These are phyloP conservation scores for Progne subis DNA, from an alignment of 2,113 vertebrate species.

Conservation along the genomic window DNA sequence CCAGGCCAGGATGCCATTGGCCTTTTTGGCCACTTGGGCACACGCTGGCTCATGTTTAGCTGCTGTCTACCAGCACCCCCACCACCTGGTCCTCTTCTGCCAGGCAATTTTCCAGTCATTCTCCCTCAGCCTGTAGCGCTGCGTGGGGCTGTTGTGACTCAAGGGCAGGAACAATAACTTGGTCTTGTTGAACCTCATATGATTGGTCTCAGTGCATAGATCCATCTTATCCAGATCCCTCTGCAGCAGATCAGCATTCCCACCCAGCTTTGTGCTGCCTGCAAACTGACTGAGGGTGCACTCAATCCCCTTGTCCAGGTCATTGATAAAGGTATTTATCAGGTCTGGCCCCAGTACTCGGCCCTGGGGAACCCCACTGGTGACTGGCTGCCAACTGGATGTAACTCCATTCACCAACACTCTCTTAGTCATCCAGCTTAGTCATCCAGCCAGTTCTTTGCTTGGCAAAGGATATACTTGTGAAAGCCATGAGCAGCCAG, in stretches of 20 bases:
- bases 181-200: background rate
- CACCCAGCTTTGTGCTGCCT: background rate
- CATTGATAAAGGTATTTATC: background rate
- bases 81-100: background rate
- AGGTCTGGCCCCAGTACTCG: background rate
- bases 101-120: background rate
- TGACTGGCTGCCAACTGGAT: background rate
- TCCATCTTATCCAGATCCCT: background rate
- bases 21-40: background rate
- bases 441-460: background rate
- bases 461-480: background rate
- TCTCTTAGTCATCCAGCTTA: background rate
- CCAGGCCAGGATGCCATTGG: background rate
- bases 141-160: background rate
- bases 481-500: background rate
- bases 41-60: fast-evolving
- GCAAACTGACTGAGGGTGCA: background rate
- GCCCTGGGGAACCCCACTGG: background rate
- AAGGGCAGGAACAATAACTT: background rate
- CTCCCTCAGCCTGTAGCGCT: background rate
- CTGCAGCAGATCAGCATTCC: background rate
- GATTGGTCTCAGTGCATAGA: background rate
- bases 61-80: no score
- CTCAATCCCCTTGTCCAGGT: background rate
- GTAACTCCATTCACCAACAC: background rate